Conservation (phyloP, 2,797 vertebrate genomes). For the Gymnocypris eckloni region DNA sequence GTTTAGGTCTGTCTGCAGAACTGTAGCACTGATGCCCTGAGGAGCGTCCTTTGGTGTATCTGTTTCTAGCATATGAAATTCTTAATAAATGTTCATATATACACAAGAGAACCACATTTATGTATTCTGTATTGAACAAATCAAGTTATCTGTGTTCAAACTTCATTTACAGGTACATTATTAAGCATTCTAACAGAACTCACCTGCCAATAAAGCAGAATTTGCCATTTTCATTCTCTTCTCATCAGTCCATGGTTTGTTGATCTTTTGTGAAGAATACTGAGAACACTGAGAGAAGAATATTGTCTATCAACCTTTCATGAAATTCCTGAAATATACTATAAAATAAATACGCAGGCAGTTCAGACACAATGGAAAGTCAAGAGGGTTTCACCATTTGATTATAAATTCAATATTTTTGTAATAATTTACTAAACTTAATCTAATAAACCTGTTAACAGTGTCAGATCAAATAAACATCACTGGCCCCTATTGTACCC, state of each 20-base stretch:
- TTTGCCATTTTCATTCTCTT: neutral
- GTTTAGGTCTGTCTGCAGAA: neutral
- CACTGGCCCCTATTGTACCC: no score
- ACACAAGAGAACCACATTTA: neutral
- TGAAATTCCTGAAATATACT: neutral
- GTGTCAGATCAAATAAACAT: no score
- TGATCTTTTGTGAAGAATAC: neutral
- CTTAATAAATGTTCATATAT: neutral
- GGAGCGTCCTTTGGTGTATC: accelerated
- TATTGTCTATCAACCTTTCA: neutral
- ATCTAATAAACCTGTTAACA: no score
- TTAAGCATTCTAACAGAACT: neutral
- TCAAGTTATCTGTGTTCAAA: neutral
- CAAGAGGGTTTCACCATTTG: no score
- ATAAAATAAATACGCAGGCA: no score
- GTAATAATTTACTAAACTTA: no score
- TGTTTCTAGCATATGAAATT: neutral
- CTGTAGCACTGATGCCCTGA: neutral
- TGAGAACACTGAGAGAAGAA: neutral
- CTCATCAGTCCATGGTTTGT: neutral
- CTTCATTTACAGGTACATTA: neutral
- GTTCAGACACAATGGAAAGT: no score
- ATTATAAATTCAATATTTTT: no score
- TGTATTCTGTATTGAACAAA: neutral
- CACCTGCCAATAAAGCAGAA: neutral